phyloP scores from a whole-genome alignment of 2,113 vertebrate species.

The Cephalopterus ornatus region DNA sequence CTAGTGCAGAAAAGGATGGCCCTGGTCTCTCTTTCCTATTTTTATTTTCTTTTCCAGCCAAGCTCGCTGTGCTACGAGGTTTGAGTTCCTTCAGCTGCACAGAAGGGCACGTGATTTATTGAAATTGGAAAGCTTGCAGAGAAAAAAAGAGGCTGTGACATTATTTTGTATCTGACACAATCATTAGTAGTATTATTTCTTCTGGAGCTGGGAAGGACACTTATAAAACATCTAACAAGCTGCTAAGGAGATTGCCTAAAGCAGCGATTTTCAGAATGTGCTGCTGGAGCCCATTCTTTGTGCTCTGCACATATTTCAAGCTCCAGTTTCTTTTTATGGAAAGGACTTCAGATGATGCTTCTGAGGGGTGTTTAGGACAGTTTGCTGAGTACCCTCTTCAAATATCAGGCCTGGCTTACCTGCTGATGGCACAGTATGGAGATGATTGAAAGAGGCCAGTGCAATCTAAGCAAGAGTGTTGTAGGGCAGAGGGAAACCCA shows the following conservation, averaged over 20 bases:
- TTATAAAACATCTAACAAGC: constrained; percentile 50
- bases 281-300: background rate
- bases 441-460: background rate
- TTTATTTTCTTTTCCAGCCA: background rate
- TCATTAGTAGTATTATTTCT: constrained; percentile 52
- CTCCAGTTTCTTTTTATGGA: background rate
- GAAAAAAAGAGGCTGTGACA: constrained; percentile 18
- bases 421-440: background rate
- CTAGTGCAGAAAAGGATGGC: background rate
- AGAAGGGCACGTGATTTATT: background rate
- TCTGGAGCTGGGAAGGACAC: constrained; percentile 24
- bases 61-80: background rate
- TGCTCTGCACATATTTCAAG: background rate
- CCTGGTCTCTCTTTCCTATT: background rate
- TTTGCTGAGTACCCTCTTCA: background rate
- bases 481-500: background rate
- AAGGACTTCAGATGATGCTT: background rate
- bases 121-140: background rate
- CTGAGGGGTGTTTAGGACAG: background rate
- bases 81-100: background rate
- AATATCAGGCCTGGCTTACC: background rate
- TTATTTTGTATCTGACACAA: constrained; percentile 51
- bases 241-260: constrained; percentile 47
- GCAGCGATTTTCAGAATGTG: constrained; percentile 15
- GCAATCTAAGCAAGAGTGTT: background rate